phyloP scores from a whole-genome alignment of 2,113 vertebrate species.

The Arenaria interpres region DNA sequence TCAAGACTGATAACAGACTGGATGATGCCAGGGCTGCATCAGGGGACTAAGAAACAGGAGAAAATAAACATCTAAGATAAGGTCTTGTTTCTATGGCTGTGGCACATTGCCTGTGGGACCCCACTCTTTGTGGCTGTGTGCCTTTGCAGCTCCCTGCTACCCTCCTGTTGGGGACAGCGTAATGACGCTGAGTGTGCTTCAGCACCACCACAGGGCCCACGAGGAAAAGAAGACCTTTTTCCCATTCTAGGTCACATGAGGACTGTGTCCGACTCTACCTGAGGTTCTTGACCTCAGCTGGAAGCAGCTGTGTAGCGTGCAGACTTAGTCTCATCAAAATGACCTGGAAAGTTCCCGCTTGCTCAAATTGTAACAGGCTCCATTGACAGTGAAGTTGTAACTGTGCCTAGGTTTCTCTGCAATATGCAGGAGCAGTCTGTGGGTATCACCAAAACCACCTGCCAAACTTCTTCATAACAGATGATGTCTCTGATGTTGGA shows the following conservation, averaged over 20 bases:
- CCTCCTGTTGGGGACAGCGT: not conserved
- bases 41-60: not conserved
- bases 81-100: not conserved
- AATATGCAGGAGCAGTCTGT: not conserved
- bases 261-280: not conserved
- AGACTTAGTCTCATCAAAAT: not conserved
- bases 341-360: not conserved
- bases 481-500: not conserved
- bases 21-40: not conserved
- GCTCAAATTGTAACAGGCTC: not conserved
- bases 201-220: not conserved
- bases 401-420: not conserved
- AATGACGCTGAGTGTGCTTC: accelerated
- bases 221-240: not conserved
- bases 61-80: not conserved
- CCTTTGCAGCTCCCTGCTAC: not conserved
- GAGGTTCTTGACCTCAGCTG: not conserved
- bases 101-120: not conserved
- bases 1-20: not conserved
- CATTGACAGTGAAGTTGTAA: not conserved
- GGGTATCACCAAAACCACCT: not conserved
- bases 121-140: too few species aligned
- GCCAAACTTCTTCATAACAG: not conserved
- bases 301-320: not conserved
- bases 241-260: not conserved